Base-by-base conservation (phyloP, 2,797 vertebrate species). In the Malurus splendens region DNA sequence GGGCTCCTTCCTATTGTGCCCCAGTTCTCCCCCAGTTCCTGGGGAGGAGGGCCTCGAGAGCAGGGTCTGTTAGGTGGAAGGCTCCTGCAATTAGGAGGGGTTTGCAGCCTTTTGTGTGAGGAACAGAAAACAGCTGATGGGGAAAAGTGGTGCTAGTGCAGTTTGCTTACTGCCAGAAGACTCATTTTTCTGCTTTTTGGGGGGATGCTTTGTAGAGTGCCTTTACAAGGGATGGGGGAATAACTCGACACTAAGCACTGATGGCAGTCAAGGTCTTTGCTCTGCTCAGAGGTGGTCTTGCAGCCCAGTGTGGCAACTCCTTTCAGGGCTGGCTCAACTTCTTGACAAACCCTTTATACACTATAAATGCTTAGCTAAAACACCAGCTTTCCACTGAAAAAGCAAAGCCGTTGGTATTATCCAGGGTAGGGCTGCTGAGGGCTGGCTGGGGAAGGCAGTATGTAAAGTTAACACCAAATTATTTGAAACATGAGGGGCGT, bases 1-100 rank as follows among this genome's bases (percentile, higher is more conserved):
- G 75, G 85, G 83, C 95, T 96, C 75, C 89, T 90, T 89, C 86
- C 67, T 78, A 94, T 95, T 96, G 93, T 97, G 86, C 94, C 81
- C 77, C 90, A 70, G 67, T 94, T 94, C 86, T 94, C 82, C 93
- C 91, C 94, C 93, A 93, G 94, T 95, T 96, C 86, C 87, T 90
- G 93, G 86, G 90, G 95, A 95, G 94, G 84, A 96, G 94, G 94
- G 86, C 94, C 76, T 73, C 18, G 79, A 67, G 95, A 92, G 84
- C 52, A 80, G 89, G 92, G 94, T 93, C 86, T 96, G 95, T 93
- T 90, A 94, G 95, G 90, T 95, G 91, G 84, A 93, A 70, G 82
- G 76, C 54, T 93, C 92, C 96, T 95, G 87, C 95, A 94, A 92
- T 95, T 94, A 89, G 92, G 86, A 93, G 66, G 91, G 68, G 93